Base-by-base conservation (phyloP, 2,888 invertebrate genomes). In the Sisyra terminalis region DNA sequence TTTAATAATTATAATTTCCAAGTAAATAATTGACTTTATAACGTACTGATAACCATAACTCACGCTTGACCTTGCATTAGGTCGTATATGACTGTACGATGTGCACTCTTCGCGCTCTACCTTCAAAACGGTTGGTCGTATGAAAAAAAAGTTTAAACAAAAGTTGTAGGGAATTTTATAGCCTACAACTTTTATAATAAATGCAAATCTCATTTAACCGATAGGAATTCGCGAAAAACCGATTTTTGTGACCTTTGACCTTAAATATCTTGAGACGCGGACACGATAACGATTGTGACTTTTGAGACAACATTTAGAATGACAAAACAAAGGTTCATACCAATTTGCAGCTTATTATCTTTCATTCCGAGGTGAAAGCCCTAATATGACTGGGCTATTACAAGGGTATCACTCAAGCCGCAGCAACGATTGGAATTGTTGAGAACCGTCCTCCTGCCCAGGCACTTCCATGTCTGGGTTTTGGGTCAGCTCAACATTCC, bases 221-320 rank as follows among this genome's bases (percentile, higher is more conserved):
- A 13, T 9, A 31, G 35, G 13, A 11, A 35, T 13, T 35, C 7
- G 13, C 14, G 35, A 35, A 35, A 35, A 35, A 35, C 35, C 14
- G 35, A 35, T 35, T 35, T 35, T 35, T 35, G 35, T 14, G 14
- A n/a, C n/a, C n/a, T n/a, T n/a, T 35, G 35, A 35, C 13, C 14
- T 35, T 35, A n/a, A 35, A 35, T 35, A 35, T 35, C 35, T 13
- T 13, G n/a, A n/a, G n/a, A n/a, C n/a, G n/a, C n/a, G n/a, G n/a
- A n/a, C n/a, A n/a, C n/a, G n/a, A n/a, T n/a, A n/a, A n/a, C n/a
- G n/a, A n/a, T n/a, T n/a, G n/a, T 9, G 31, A 31, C 31, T 31
- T 31, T 31, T 31, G 31, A 31, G 31, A 31, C 31, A 31, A 31
- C 31, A 31, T 31, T 31, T 31, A 31, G 5, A 31, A 31, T 31